Evolutionary conservation across 2,797 vertebrate genomes (phyloP), one percentile per base, ranked within the genome.

Genomic region (Somateria mollissima): DNA sequence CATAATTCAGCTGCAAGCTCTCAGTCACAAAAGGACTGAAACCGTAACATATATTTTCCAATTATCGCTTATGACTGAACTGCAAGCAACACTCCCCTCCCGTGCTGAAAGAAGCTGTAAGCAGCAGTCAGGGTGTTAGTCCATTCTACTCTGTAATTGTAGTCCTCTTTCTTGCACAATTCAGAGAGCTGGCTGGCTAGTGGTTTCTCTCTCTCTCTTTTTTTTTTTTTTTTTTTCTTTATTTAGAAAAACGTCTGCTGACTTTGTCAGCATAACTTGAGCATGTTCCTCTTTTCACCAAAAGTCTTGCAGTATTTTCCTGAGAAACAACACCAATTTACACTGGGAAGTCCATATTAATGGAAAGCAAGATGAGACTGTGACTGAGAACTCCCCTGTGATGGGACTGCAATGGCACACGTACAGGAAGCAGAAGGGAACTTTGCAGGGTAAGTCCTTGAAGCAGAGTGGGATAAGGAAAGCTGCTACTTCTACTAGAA

Each of bases 21-120:
- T 86, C 72, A 16, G 12, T 64, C 76, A 94, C 36, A 43, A 61
- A 94, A 89, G 45, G 45, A 41, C 45, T 95, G 70, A 80, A 95
- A 93, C 53, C 57, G 62, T 65, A 95, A 88, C 19, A 28, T 73
- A 14, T 83, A 34, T 80, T 96, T 97, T 96, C 56, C 76, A 80
- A 47, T 84, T 96, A 93, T 93, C 32, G 32, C 43, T 84, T 92
- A 90, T n/a, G 49, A 91, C 20, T 89, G 72, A 95, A 94, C 65
- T 75, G 61, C 36, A 76, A 75, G 53, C 25, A 70, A 75, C 41
- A 32, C 43, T 79, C 91, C 47, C 45, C 43, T 91, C 30, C 60
- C 49, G 54, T 77, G 51, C 73, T 96, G 82, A 76, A 95, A 84
- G 74, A 92, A 93, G 30, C 18, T 96, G 53, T 67, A 89, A 94